Percentiles rank a stretch among this genome's conserved stretches.
Evolutionary conservation across 2,113 vertebrate genomes (phyloP).

Genomic region (Procapra przewalskii): DNA sequence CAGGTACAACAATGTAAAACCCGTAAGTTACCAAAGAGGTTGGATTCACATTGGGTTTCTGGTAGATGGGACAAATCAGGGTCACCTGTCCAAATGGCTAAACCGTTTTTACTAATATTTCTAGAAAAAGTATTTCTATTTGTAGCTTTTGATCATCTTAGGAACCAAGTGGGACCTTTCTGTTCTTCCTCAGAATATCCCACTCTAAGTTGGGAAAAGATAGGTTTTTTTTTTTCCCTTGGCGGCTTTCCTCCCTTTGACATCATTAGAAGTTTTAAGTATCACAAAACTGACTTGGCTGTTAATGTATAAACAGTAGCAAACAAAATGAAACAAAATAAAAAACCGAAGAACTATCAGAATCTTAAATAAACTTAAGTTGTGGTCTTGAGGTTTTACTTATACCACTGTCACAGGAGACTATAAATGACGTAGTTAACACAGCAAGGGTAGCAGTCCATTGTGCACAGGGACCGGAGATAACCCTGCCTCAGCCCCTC

Average conservation of each 20-base stretch:
- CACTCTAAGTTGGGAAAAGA: not conserved
- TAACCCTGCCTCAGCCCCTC: not conserved
- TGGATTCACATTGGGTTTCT: not conserved
- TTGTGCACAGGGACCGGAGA: not conserved
- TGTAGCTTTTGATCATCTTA: not conserved
- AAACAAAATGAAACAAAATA: not conserved
- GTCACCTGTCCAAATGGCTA: not conserved
- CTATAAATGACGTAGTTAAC: not conserved
- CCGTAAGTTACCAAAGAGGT: not conserved
- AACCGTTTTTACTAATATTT: not conserved
- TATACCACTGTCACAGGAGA: not conserved
- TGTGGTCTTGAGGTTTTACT: not conserved
- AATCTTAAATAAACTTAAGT: not conserved
- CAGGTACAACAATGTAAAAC: not conserved
- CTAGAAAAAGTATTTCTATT: not conserved
- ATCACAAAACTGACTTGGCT: not conserved
- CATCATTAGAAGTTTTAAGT: not conserved
- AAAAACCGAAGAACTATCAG: not conserved
- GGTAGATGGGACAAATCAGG: not conserved
- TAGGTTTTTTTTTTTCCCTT: not conserved
- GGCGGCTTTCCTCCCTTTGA: not conserved
- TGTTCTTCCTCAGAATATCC: not conserved
- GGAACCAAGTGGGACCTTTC: not conserved
- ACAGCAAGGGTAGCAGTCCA: not conserved
- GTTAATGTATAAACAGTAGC: not conserved